Evolutionary conservation across 2,888 invertebrate genomes (phyloP), one percentile per base, ranked within the genome.

Genomic region (Chymomyza caudatula): DNA sequence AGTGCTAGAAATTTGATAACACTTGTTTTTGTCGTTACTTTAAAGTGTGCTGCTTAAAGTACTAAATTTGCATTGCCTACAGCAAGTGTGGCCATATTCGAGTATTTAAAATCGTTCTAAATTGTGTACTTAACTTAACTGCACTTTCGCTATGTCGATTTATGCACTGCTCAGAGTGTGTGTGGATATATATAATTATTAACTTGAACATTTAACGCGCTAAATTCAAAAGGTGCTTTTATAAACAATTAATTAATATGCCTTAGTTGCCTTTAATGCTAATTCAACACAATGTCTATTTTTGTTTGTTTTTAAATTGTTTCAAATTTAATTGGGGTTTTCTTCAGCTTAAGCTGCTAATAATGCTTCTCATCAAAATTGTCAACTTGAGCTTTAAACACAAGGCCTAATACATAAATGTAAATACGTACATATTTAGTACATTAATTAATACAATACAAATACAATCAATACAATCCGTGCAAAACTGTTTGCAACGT

Each of bases 341-440:
- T 43, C 43, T 47, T 47, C 37, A 15, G 49, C 79, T 70, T 85
- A 82, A 72, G 63, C 67, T 60, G 54, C 84, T 88, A 88, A 72
- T 87, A 87, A 88, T 88, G 86, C 86, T 87, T 88, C 71, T 68
- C 57, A 53, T 75, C 57, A 71, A 78, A 75, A 84, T 81, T 71
- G 71, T 77, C 71, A 68, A 72, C 70, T 61, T 37, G 29, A 37
- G 47, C 47, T 47, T 3, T 11, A n/a, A 63, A 66, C 63, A 56
- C 49, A 58, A 59, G 29, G 23, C 47, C 20, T 47, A 58, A 37
- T 37, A 37, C 29, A 37, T 37, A 37, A 37, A 8, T 37, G 29
- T 37, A 37, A 37, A 47, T 15, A 47, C 47, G 63, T 67, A 71
- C 63, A 63, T 59, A 60, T 19, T 20, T 52, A 13, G 13, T 13